phyloP scores from a whole-genome alignment of 2,113 vertebrate species.

The Sceloporus tristichus region DNA sequence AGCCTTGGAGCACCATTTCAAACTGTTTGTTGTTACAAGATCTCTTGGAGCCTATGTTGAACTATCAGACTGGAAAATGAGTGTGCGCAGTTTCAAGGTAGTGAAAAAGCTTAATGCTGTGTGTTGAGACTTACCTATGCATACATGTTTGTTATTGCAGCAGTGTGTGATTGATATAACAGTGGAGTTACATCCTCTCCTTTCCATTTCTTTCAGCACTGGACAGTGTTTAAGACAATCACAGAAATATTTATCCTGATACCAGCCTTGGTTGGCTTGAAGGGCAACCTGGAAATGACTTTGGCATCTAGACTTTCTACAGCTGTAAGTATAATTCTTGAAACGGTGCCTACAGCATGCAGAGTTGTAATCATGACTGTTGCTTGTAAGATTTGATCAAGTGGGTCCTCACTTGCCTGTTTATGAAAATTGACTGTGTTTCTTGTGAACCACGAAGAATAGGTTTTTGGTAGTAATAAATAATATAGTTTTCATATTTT shows the following conservation, averaged over 20 bases:
- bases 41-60: not conserved
- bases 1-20: not conserved
- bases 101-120: not conserved
- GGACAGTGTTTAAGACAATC: slow-evolving; percentile 89
- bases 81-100: not conserved
- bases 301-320: slow-evolving; percentile 95
- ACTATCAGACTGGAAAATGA: not conserved
- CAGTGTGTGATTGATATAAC: not conserved
- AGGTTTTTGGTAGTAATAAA: too few species aligned
- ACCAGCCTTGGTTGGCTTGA: slow-evolving; percentile 93
- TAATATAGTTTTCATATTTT: not conserved
- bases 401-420: not conserved
- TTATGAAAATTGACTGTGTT: not conserved
- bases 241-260: slow-evolving; percentile 91
- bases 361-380: not conserved
- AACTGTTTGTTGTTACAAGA: not conserved
- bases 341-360: not conserved
- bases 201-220: slow-evolving; percentile 81
- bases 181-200: not conserved
- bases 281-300: slow-evolving; percentile 97
- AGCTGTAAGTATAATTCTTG: slow-evolving; percentile 81
- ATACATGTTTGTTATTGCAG: not conserved
- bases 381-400: not conserved
- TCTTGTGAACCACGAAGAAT: not conserved
- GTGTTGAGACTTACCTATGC: not conserved